A percentile compares a stretch with the other conserved stretches of the same genome.
These are phyloP conservation scores for Myotis lucifugus DNA, from an alignment of 2,113 vertebrate genomes.

Conservation along the genomic window DNA sequence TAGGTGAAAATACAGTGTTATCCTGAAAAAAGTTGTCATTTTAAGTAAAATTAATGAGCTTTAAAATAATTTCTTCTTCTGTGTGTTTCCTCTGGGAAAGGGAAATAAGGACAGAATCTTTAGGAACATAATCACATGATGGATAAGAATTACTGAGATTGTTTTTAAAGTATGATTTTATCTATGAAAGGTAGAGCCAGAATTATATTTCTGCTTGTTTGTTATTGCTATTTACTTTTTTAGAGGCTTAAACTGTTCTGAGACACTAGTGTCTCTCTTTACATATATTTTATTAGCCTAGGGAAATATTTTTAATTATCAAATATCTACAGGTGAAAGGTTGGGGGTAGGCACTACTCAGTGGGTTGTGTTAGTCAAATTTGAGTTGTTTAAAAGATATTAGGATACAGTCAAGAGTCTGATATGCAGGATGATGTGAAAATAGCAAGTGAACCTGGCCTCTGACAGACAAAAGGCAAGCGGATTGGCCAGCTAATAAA, in stretches of 20 bases:
- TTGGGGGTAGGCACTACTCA: background rate
- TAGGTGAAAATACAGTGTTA: background rate
- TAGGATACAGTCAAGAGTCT: background rate
- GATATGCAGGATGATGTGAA: background rate
- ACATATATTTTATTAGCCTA: background rate
- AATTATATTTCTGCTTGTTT: background rate
- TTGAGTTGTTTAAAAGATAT: background rate
- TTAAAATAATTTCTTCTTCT: background rate
- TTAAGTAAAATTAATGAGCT: slow-evolving; percentile 50
- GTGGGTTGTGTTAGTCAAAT: background rate
- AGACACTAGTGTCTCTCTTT: background rate
- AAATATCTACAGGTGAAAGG: background rate
- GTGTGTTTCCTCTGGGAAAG: background rate
- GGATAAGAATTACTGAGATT: background rate
- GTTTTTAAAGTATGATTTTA: background rate
- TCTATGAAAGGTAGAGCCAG: background rate
- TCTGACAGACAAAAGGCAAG: background rate
- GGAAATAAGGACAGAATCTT: background rate
- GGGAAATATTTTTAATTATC: slow-evolving; percentile 29
- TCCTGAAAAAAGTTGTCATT: background rate
- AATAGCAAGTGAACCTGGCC: background rate
- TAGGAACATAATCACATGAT: background rate
- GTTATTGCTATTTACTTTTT: background rate
- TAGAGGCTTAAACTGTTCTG: background rate
- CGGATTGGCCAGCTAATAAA: background rate